These are phyloP conservation scores for Seriola rivoliana DNA, from an alignment of 2,113 vertebrate species.

Conservation along the genomic window DNA sequence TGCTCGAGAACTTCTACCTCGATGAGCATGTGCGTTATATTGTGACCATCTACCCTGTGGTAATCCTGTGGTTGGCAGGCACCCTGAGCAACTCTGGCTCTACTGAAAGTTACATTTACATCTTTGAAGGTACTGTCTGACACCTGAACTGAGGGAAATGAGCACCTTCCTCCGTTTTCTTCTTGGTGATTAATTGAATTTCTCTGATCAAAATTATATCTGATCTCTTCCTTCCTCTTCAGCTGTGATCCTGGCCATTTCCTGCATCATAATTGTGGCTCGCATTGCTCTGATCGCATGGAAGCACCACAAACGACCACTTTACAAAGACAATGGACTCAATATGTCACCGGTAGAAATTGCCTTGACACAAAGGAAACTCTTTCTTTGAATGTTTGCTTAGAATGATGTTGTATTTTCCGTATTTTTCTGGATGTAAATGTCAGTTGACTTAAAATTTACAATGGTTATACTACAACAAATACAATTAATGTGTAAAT, in stretches of 20 bases:
- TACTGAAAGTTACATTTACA: constrained; percentile 25
- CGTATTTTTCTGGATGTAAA: not conserved
- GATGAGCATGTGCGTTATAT: constrained; percentile 84
- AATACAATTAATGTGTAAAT: not conserved
- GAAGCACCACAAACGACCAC: constrained; percentile 65
- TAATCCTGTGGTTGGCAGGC: constrained; percentile 80
- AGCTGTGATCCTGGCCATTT: constrained; percentile 60
- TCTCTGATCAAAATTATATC: not conserved
- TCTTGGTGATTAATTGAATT: not conserved
- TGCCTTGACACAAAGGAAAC: constrained; percentile 60
- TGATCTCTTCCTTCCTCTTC: constrained; percentile 11
- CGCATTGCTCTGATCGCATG: constrained; percentile 64
- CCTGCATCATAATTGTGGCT: constrained; percentile 50
- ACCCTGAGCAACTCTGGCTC: constrained; percentile 26
- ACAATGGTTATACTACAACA: not conserved
- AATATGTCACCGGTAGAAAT: constrained; percentile 73
- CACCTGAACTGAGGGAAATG: not conserved
- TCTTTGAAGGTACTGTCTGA: constrained; percentile 78
- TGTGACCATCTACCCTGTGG: constrained; percentile 82
- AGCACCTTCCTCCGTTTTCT: not conserved
- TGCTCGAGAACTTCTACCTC: constrained; percentile 84
- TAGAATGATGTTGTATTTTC: not conserved
- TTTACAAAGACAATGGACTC: constrained; percentile 59
- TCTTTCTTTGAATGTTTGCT: constrained; percentile 57
- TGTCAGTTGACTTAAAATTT: not conserved